A percentile compares a stretch with the other conserved stretches of the same genome.
Evolutionary conservation across 2,113 vertebrate species (phyloP).

Genomic region (Gymnobelideus leadbeateri): DNA sequence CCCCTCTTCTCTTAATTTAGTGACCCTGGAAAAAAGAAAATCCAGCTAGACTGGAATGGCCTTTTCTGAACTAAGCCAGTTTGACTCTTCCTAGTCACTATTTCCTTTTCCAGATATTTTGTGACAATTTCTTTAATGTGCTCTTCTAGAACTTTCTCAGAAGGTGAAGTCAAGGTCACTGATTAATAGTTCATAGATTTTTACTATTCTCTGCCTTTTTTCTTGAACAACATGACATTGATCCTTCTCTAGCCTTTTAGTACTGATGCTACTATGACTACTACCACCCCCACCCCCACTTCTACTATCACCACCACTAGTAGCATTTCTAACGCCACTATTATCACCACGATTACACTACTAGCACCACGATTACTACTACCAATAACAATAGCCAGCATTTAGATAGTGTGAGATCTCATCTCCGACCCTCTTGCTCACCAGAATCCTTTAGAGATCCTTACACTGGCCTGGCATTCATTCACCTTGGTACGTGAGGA

Average conservation of each 20-base stretch:
- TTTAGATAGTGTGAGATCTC: background rate
- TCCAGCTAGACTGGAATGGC: background rate
- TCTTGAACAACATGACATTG: background rate
- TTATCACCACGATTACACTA: too few relatives aligned
- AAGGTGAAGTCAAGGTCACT: background rate
- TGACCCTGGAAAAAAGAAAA: background rate
- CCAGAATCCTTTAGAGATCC: too few relatives aligned
- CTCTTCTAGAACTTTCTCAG: background rate
- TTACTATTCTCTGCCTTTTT: background rate
- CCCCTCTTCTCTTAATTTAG: background rate
- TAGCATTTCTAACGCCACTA: too few relatives aligned
- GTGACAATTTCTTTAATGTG: background rate
- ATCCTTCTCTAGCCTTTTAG: background rate
- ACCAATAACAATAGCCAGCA: background rate
- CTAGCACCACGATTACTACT: background rate
- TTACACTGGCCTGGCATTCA: too few relatives aligned
- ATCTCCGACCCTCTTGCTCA: too few relatives aligned
- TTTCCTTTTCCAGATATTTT: background rate
- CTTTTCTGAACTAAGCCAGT: background rate
- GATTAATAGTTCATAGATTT: background rate
- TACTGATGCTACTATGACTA: background rate
- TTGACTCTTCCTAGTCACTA: background rate
- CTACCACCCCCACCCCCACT: background rate
- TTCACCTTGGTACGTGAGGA: too few relatives aligned
- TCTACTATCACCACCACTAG: too few relatives aligned